These are phyloP conservation scores for Heliconius ethilla DNA, from an alignment of 2,888 invertebrate genomes.

Conservation along the genomic window DNA sequence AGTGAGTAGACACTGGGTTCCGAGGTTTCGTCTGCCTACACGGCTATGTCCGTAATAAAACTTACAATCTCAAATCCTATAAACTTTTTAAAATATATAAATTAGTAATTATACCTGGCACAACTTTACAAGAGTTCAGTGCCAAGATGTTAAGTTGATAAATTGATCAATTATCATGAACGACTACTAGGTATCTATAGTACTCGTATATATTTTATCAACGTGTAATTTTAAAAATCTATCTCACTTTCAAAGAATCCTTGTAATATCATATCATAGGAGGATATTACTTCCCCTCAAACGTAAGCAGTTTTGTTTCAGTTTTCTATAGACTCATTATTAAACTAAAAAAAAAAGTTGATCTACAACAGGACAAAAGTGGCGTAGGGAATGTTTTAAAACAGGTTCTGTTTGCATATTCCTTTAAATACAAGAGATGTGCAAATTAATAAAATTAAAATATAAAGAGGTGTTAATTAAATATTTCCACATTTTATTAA, in stretches of 20 bases:
- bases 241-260: not conserved
- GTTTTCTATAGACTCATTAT: not conserved
- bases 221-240: not conserved
- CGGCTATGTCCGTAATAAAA: not conserved
- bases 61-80: not conserved
- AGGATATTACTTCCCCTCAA: not conserved
- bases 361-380: not conserved
- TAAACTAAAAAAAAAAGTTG: not conserved
- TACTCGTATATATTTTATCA: not conserved
- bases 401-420: not conserved
- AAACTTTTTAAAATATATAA: not conserved
- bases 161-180: conserved; percentile 31
- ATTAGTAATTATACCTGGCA: conserved; percentile 23
- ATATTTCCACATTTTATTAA: not conserved
- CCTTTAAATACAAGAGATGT: not conserved
- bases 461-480: not conserved
- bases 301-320: not conserved
- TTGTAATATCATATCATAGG: not conserved
- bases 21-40: too few relatives aligned
- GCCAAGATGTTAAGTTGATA: conserved; percentile 31
- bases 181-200: not conserved
- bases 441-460: not conserved
- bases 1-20: too few relatives aligned
- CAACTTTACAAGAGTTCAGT: not conserved
- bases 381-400: not conserved